phyloP scores from a whole-genome alignment of 2,113 vertebrate species.

The Spea bombifrons region DNA sequence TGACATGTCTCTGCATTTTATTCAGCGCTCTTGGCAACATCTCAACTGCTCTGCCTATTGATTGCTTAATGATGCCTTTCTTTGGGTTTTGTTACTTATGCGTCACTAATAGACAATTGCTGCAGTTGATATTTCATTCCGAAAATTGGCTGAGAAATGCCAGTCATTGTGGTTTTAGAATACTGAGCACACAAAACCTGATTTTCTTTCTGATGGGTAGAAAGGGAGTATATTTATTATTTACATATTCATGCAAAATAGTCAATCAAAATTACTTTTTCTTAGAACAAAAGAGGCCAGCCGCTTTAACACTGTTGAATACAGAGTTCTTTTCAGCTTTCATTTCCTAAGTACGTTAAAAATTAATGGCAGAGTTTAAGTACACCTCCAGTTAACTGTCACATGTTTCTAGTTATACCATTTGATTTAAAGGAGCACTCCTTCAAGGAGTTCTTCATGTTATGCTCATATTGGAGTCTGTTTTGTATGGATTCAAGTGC shows the following conservation, averaged over 20 bases:
- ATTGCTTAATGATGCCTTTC: slow-evolving; percentile 42
- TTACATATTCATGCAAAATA: neutral
- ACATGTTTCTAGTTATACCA: too few relatives aligned
- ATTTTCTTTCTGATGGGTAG: neutral
- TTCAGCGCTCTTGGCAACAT: neutral
- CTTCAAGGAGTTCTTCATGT: too few relatives aligned
- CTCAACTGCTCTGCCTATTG: slow-evolving; percentile 30
- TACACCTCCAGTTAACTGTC: too few relatives aligned
- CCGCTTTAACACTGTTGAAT: too few relatives aligned
- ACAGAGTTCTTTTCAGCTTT: too few relatives aligned
- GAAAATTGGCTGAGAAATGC: slow-evolving; percentile 1
- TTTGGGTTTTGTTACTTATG: neutral
- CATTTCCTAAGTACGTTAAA: too few relatives aligned
- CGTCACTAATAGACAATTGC: slow-evolving; percentile 10
- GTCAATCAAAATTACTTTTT: too few relatives aligned
- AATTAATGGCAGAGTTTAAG: too few relatives aligned
- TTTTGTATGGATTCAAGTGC: too few relatives aligned
- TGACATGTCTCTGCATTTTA: neutral
- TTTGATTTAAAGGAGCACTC: too few relatives aligned
- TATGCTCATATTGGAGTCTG: too few relatives aligned
- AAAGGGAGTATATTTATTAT: neutral
- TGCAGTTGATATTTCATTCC: neutral
- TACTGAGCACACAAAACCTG: neutral
- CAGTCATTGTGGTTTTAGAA: neutral
- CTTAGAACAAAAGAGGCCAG: too few relatives aligned